Conservation (phyloP, 35 echinoderm and acorn worm genomes). For the Ophiothrix spiculata region DNA sequence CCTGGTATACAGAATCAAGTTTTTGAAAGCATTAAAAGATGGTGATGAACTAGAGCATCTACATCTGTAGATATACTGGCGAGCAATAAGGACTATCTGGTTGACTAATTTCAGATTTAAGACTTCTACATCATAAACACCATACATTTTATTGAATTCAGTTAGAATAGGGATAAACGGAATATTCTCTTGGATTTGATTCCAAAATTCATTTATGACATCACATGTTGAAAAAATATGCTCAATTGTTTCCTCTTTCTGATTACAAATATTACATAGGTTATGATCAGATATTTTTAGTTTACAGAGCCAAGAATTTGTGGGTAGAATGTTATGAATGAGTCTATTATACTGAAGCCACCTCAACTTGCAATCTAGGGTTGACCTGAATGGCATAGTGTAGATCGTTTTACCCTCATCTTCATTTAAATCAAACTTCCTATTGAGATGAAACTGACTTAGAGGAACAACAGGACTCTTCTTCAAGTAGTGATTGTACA, state of each 20-base stretch:
- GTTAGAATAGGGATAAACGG: background rate
- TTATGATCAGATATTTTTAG: background rate
- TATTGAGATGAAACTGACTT: background rate
- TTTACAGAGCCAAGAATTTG: background rate
- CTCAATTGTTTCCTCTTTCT: background rate
- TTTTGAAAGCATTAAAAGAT: background rate
- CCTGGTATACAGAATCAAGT: background rate
- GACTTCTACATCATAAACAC: background rate
- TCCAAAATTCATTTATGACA: background rate
- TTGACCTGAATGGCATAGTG: background rate
- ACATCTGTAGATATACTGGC: background rate
- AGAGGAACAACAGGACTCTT: background rate
- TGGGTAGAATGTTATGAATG: background rate
- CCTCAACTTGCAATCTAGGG: background rate
- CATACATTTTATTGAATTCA: background rate
- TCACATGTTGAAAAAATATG: background rate
- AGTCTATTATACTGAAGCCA: background rate
- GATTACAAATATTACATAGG: background rate
- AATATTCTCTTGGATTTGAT: background rate
- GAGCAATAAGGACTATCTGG: background rate
- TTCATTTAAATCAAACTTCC: background rate
- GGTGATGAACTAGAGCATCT: background rate
- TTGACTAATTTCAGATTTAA: constrained; percentile 13
- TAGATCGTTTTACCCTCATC: background rate
- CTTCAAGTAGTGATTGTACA: background rate